A percentile compares a stretch with the other conserved stretches of the same genome.
Evolutionary conservation across 2,888 invertebrate species (phyloP).

Genomic region (Hydrotaea diabolus): DNA sequence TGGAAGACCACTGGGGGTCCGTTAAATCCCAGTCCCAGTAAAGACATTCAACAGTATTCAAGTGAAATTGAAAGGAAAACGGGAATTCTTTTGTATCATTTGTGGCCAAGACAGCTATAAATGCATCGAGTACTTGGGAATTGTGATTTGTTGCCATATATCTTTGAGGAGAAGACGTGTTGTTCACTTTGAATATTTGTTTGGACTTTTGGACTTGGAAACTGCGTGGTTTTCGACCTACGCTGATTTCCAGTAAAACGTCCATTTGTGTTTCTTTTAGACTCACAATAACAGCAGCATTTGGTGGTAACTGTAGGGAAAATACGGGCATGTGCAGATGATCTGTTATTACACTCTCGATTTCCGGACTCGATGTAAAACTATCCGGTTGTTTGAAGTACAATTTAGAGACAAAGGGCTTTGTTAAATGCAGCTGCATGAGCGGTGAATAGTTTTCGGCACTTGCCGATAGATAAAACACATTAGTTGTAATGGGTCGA

Average conservation of each 20-base stretch:
- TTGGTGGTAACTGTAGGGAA: conserved; percentile 60
- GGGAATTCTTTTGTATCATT: not conserved
- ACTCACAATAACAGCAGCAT: conserved; percentile 67
- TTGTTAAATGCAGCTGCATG: not conserved
- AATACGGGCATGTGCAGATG: conserved; percentile 69
- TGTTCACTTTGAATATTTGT: not conserved
- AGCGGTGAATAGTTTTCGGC: conserved; percentile 24
- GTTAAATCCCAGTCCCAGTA: conserved; percentile 65
- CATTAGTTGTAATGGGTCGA: conserved; percentile 55
- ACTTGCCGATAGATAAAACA: conserved; percentile 68
- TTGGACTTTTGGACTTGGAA: conserved; percentile 54
- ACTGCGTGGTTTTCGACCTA: conserved; percentile 65
- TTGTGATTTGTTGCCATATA: conserved; percentile 16
- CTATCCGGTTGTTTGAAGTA: not conserved
- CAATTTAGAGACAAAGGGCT: conserved; percentile 61
- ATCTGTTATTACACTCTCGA: conserved; percentile 58
- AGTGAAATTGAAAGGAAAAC: conserved; percentile 60
- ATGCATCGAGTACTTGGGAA: conserved; percentile 22
- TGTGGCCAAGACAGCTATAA: conserved; percentile 60
- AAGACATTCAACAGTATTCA: conserved; percentile 62
- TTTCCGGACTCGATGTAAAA: not conserved
- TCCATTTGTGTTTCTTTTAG: conserved; percentile 55
- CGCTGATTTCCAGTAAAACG: conserved; percentile 63
- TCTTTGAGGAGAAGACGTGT: not conserved
- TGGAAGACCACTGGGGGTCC: conserved; percentile 68